phyloP scores from a whole-genome alignment of 2,888 invertebrate species.

The Mesoligia furuncula region DNA sequence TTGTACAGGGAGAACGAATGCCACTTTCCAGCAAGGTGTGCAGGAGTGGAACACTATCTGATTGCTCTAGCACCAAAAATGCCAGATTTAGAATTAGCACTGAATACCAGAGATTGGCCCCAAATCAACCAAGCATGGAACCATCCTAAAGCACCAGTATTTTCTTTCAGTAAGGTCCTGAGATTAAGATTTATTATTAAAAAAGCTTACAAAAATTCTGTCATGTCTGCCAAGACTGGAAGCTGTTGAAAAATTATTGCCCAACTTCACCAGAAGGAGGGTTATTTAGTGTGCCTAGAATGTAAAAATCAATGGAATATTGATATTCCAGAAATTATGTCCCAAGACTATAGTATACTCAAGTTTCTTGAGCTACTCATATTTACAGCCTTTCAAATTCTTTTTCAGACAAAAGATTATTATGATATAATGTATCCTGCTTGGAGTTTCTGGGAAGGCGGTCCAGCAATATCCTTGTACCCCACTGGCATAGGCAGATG shows the following conservation, averaged over 20 bases:
- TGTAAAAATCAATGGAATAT: neutral
- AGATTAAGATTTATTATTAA: conserved; percentile 26
- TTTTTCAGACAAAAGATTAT: conserved; percentile 92
- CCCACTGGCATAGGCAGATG: conserved; percentile 98
- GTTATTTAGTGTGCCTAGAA: neutral
- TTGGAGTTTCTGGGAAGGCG: conserved; percentile 99
- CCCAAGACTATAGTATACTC: neutral
- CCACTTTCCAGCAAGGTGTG: conserved; percentile 97
- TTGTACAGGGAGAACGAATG: conserved; percentile 96
- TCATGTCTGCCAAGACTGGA: neutral
- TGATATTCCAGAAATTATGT: neutral
- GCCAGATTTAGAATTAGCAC: conserved; percentile 95
- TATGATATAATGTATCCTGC: conserved; percentile 98
- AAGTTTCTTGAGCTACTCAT: neutral
- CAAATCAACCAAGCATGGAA: conserved; percentile 93
- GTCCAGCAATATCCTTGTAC: conserved; percentile 98
- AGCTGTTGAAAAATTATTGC: neutral
- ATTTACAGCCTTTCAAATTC: neutral
- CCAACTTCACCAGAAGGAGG: no score
- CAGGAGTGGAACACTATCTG: conserved; percentile 97
- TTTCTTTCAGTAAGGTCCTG: conserved; percentile 98
- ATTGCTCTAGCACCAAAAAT: conserved; percentile 92
- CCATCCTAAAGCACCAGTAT: conserved; percentile 93
- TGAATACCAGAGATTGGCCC: conserved; percentile 98
- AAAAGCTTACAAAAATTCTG: neutral